These are phyloP conservation scores for Lasioglossum calceatum DNA, from an alignment of 2,888 invertebrate genomes.

Conservation along the genomic window DNA sequence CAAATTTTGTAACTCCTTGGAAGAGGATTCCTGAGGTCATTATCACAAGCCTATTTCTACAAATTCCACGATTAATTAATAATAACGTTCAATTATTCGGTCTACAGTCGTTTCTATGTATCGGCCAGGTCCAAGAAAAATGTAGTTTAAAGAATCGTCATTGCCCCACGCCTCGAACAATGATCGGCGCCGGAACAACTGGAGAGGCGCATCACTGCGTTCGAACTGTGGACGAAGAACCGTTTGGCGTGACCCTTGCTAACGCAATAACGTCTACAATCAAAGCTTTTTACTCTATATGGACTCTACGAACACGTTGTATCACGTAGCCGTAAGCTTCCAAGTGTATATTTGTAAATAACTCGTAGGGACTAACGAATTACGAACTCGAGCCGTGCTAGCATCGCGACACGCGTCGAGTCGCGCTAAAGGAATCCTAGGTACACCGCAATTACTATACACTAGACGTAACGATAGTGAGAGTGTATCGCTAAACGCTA, in stretches of 20 bases:
- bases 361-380: slow-evolving; percentile 49
- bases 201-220: background rate
- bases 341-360: slow-evolving; percentile 71
- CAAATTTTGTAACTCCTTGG: no score
- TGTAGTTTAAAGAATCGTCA: background rate
- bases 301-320: slow-evolving; percentile 56
- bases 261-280: slow-evolving; percentile 77
- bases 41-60: background rate
- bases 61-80: background rate
- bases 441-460: slow-evolving; percentile 41
- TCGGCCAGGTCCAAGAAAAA: no score
- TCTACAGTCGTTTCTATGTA: background rate
- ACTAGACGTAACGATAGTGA: slow-evolving; percentile 43
- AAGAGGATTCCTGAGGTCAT: no score
- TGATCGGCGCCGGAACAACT: background rate
- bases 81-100: background rate
- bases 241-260: slow-evolving; percentile 50
- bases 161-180: background rate
- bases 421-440: slow-evolving; percentile 13
- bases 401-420: slow-evolving; percentile 27
- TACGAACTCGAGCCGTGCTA: slow-evolving; percentile 38
- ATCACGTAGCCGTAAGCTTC: slow-evolving; percentile 58
- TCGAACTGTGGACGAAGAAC: background rate
- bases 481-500: slow-evolving; percentile 41
- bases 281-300: slow-evolving; percentile 75